Conservation (phyloP, 1,140 invertebrate species). For the Heliconius hermathena region DNA sequence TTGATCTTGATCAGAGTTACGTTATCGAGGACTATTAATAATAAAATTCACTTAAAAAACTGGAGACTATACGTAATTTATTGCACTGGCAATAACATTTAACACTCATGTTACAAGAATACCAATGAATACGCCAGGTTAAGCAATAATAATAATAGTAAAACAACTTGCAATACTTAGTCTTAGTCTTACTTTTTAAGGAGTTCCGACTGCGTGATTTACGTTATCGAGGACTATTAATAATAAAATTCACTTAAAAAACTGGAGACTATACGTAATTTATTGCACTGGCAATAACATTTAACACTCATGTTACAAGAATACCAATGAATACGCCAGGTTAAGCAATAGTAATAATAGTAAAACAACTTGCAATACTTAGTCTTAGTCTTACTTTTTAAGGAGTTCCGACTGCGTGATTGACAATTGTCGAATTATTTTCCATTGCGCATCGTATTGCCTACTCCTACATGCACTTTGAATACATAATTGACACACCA, state of each 20-base stretch:
- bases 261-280: neutral
- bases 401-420: conserved; percentile 68
- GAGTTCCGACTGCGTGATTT: conserved; percentile 66
- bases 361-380: conserved; percentile 28
- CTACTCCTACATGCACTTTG: conserved; percentile 48
- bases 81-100: neutral
- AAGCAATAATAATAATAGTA: conserved; percentile 12
- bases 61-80: neutral
- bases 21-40: neutral
- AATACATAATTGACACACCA: conserved; percentile 58
- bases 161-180: conserved; percentile 26
- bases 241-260: neutral
- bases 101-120: neutral
- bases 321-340: neutral
- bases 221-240: neutral
- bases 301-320: neutral
- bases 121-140: neutral
- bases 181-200: conserved; percentile 55
- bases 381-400: conserved; percentile 51
- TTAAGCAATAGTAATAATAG: conserved; percentile 5
- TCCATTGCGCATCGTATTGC: conserved; percentile 61
- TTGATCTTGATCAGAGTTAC: neutral
- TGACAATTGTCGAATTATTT: conserved; percentile 72
- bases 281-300: neutral
- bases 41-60: neutral